Evolutionary conservation across 1,140 invertebrate genomes (phyloP), one percentile per base, ranked within the genome.

Genomic region (Leucophenga varia): DNA sequence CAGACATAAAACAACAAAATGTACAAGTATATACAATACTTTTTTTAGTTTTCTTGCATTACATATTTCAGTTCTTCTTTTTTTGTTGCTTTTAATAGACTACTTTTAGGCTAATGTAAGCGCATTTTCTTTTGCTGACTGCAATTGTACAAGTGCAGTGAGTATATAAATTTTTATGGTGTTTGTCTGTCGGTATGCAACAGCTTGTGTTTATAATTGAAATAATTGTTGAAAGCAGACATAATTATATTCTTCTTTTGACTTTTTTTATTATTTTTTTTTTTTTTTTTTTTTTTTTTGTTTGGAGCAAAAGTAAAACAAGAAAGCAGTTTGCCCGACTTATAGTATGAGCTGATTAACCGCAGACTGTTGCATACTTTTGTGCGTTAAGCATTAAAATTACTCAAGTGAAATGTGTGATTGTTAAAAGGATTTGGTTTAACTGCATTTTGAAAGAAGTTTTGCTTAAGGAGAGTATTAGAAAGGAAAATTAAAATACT

Each of bases 171-270:
- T 57, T 50, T 47, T 42, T 52, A 57, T 57, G 54, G 51, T 57
- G 48, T 46, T 43, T 55, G 43, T 19, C 44, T 48, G 53, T 44
- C 41, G 55, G 42, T 49, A 43, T 55, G 59, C 59, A 61, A 52
- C 59, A 61, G 59, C 59, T 61, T 61, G 59, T 61, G 43, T 48
- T 61, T 61, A 58, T 61, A 61, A 58, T 61, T 61, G 55, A 61
- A 61, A 61, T 61, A 52, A 61, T 61, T 61, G 59, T 55, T 49
- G 40, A 61, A 55, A 58, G 52, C 49, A 58, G 49, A 58, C 59
- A 61, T 61, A 53, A 58, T 61, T 61, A 61, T 58, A 53, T 57
- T 55, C 28, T 57, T 45, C 36, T 57, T 47, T 20, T 17, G n/a
- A 40, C 28, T 22, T 36, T 41, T 28, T 43, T 34, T 32, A 40